Evolutionary conservation across 2,888 invertebrate species (phyloP).

Genomic region (Lysandra coridon): DNA sequence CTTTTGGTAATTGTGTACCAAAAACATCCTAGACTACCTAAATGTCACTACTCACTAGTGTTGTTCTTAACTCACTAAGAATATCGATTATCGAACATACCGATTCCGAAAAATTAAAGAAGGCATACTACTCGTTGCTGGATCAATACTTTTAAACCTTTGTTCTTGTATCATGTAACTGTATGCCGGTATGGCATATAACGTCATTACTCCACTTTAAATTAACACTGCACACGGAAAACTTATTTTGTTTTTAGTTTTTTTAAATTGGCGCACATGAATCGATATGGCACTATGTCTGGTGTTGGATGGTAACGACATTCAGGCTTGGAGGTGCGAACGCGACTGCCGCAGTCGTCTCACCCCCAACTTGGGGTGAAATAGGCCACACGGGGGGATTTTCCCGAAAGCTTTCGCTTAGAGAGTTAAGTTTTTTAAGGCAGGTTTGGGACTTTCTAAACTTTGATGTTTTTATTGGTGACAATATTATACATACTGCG

Average conservation of each 20-base stretch:
- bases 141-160: constrained; percentile 71
- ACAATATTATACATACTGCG: background rate
- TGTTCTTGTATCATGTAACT: constrained; percentile 73
- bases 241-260: constrained; percentile 57
- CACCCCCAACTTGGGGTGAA: constrained; percentile 48
- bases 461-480: too few relatives aligned
- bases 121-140: constrained; percentile 77
- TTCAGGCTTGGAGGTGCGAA: constrained; percentile 61
- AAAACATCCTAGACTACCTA: too few relatives aligned
- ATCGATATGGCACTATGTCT: constrained; percentile 49
- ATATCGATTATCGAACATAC: constrained; percentile 64
- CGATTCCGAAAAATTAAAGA: constrained; percentile 83
- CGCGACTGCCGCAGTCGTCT: constrained; percentile 61
- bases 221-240: constrained; percentile 58
- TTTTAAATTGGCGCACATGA: constrained; percentile 57
- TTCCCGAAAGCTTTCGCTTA: constrained; percentile 24
- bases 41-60: background rate
- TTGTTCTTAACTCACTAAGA: background rate
- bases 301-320: constrained; percentile 60
- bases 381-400: constrained; percentile 50
- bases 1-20: too few relatives aligned
- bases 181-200: constrained; percentile 73
- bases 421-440: background rate
- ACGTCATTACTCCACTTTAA: constrained; percentile 78
- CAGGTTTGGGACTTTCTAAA: too few relatives aligned